Conservation (phyloP, 2,888 invertebrate species). For the Drosophila bunnanda region DNA sequence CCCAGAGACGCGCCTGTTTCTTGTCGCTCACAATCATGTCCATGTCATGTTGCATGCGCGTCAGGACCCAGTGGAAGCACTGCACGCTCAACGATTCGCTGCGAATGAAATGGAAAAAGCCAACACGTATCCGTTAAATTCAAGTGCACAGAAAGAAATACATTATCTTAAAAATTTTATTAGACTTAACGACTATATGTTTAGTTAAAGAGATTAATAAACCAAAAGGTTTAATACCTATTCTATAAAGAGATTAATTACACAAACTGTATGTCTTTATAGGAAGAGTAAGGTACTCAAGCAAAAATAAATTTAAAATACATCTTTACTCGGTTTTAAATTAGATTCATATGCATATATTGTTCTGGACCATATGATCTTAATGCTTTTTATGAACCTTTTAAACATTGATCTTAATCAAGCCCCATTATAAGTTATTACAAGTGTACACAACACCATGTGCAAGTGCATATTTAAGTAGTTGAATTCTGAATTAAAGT, state of each 20-base stretch:
- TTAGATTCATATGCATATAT: neutral
- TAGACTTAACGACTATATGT: neutral
- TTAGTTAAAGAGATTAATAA: neutral
- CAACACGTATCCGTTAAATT: slow-evolving; percentile 45
- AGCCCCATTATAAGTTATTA: neutral
- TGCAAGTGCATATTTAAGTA: slow-evolving; percentile 28
- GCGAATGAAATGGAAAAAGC: slow-evolving; percentile 81
- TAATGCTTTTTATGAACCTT: neutral
- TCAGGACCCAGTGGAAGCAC: slow-evolving; percentile 94
- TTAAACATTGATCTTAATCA: neutral
- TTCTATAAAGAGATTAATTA: neutral
- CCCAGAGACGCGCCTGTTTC: slow-evolving; percentile 93
- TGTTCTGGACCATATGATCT: neutral
- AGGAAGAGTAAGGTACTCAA: neutral
- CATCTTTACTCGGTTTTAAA: no score
- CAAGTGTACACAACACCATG: slow-evolving; percentile 15
- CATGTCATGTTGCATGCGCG: slow-evolving; percentile 91
- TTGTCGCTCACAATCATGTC: slow-evolving; percentile 95
- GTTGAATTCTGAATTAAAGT: slow-evolving; percentile 42
- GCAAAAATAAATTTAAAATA: neutral
- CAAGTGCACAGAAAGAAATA: neutral
- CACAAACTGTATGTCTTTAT: no score
- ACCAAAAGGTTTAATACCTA: neutral
- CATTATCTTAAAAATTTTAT: neutral
- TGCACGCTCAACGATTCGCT: slow-evolving; percentile 97